Conservation (phyloP, 37 sponge, comb jelly and placozoan genomes). For the Agelas oroides region DNA sequence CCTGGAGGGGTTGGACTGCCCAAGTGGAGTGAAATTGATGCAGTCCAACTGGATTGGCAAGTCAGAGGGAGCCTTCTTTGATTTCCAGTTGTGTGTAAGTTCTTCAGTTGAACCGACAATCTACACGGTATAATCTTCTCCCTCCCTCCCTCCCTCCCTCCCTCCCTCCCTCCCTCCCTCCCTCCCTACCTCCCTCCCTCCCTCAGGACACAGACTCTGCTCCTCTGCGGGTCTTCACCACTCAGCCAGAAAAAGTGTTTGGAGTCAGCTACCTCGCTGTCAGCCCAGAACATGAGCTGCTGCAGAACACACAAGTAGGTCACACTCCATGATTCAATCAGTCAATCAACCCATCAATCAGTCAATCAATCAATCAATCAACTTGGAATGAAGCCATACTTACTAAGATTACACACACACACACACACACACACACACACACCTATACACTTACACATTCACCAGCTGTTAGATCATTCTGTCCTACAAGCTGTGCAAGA, state of each 20-base stretch:
- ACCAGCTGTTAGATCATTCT: no score
- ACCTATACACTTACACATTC: no score
- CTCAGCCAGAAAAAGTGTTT: slow-evolving; percentile 66
- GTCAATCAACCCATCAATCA: no score
- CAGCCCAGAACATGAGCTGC: slow-evolving; percentile 58
- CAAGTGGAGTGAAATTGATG: slow-evolving; percentile 68
- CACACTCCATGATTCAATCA: no score
- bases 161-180: no score
- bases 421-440: no score
- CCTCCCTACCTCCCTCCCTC: neutral
- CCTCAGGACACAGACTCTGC: neutral
- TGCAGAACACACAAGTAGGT: slow-evolving; percentile 13
- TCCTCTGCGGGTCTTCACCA: slow-evolving; percentile 68
- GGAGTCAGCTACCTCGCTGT: slow-evolving; percentile 75
- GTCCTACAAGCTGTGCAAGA: no score
- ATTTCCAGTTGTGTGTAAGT: slow-evolving; percentile 56
- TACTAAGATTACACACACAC: no score
- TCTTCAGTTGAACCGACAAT: neutral
- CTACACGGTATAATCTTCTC: neutral
- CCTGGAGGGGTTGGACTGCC: slow-evolving; percentile 82
- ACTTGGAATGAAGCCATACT: no score
- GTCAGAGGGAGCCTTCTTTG: slow-evolving; percentile 72
- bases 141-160: neutral
- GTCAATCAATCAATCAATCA: no score
- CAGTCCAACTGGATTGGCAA: slow-evolving; percentile 85